phyloP scores from a whole-genome alignment of 2,113 vertebrate genomes.

The Amazona guildingii region DNA sequence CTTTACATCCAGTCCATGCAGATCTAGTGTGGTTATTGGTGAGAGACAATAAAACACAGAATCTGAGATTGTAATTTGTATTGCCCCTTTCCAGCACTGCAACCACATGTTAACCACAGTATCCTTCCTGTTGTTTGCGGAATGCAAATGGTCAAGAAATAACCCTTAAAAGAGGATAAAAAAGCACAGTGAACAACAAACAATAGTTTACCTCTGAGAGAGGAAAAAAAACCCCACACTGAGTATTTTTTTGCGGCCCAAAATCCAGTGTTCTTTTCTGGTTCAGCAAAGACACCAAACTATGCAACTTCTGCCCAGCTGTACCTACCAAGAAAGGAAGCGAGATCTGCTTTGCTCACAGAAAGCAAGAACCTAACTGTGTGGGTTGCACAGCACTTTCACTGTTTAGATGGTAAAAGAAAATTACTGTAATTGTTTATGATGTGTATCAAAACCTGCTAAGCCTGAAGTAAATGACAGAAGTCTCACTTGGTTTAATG shows the following conservation, averaged over 20 bases:
- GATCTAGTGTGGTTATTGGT: neutral
- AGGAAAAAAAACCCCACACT: accelerated
- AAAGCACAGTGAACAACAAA: neutral
- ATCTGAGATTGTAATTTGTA: neutral
- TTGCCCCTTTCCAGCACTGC: slow-evolving; percentile 6
- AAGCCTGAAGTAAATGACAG: slow-evolving; percentile 6
- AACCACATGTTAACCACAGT: slow-evolving; percentile 13
- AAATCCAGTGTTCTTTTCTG: neutral
- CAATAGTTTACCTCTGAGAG: neutral
- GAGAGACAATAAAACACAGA: neutral
- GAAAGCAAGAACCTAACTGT: neutral
- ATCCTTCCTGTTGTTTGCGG: slow-evolving; percentile 35
- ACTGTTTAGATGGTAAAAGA: slow-evolving; percentile 12
- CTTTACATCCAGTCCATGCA: neutral
- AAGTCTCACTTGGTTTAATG: neutral
- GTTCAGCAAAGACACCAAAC: neutral
- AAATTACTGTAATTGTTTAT: slow-evolving; percentile 38
- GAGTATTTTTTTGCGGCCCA: neutral
- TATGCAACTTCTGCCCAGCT: neutral
- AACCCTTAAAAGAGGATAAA: neutral
- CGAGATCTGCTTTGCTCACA: neutral
- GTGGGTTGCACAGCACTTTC: neutral
- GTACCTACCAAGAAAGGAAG: neutral
- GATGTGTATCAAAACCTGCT: slow-evolving; percentile 12
- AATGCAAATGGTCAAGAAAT: slow-evolving; percentile 25